phyloP scores from a whole-genome alignment of 2,113 vertebrate species.

The Halcyon senegalensis region DNA sequence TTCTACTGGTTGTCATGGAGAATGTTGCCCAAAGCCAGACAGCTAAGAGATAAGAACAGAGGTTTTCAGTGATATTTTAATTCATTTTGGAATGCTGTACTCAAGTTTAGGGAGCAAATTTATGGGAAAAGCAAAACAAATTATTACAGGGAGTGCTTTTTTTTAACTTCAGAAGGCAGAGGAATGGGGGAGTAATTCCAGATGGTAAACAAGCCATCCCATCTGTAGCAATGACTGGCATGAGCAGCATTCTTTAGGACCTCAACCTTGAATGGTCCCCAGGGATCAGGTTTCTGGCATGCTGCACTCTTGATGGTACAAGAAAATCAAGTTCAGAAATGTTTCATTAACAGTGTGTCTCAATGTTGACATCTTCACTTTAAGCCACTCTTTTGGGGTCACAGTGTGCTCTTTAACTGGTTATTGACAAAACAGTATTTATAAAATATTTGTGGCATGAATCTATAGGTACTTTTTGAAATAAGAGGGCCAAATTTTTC shows the following conservation, averaged over 20 bases:
- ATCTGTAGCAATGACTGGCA: background rate
- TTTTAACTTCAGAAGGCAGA: background rate
- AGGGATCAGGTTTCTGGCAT: constrained; percentile 18
- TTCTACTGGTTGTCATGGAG: background rate
- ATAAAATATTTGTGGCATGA: background rate
- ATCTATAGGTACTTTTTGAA: background rate
- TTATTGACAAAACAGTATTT: background rate
- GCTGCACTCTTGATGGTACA: background rate
- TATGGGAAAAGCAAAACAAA: constrained; percentile 13
- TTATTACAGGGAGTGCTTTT: background rate
- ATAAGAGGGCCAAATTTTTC: background rate
- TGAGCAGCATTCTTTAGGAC: background rate
- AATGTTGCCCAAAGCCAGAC: background rate
- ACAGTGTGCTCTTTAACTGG: background rate
- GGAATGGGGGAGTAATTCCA: constrained; percentile 41
- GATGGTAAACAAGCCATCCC: background rate
- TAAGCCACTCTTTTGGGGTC: background rate
- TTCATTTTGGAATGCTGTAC: background rate
- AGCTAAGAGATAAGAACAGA: constrained; percentile 1
- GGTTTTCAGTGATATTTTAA: background rate
- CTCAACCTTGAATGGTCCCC: background rate
- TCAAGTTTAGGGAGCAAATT: background rate
- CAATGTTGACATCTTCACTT: background rate
- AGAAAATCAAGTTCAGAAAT: background rate
- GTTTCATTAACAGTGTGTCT: background rate